Evolutionary conservation across 2,797 vertebrate species (phyloP), one percentile per base, ranked within the genome.

Genomic region (Salarias fasciatus): DNA sequence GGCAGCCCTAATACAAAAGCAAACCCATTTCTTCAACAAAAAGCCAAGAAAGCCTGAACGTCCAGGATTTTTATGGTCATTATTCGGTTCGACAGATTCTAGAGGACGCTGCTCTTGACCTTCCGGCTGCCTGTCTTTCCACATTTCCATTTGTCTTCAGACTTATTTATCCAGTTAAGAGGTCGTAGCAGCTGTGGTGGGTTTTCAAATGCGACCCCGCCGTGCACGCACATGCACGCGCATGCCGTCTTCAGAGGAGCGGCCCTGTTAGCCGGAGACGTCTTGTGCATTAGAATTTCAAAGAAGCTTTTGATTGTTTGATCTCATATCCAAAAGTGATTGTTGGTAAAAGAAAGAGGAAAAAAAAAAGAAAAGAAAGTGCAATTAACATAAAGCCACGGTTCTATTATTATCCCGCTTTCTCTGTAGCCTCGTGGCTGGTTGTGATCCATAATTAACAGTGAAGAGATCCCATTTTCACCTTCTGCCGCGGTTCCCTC

Each of bases 381-480:
- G 63, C 80, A 77, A 89, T 91, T 91, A 91, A 70, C 88, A 89
- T 84, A 74, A 79, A 81, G 52, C 82, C 13, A 47, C 14, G 73
- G 46, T 79, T 88, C 85, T 90, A 88, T 75, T 83, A 90, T 88
- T 88, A 88, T 41, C 3, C 43, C 0, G 28, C 67, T 74, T 63
- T 69, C 82, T 85, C 79, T 73, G 75, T 75, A 64, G 85, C 80
- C 72, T 55, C 52, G 60, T 62, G 70, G 62, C 71, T 84, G 82
- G 69, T 88, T 87, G 79, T 85, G 84, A 90, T 91, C 83, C 80
- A 90, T 91, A 91, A 92, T 91, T 90, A 90, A 90, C 86, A 18
- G 68, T 74, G 79, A 79, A 72, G 58, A 82, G 63, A 83, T 87
- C 82, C 78, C 78, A 80, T 77, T 79, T 69, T 82, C 79, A 80